Conservation (phyloP, 1,140 invertebrate species). For the Phymastichus coffea region DNA sequence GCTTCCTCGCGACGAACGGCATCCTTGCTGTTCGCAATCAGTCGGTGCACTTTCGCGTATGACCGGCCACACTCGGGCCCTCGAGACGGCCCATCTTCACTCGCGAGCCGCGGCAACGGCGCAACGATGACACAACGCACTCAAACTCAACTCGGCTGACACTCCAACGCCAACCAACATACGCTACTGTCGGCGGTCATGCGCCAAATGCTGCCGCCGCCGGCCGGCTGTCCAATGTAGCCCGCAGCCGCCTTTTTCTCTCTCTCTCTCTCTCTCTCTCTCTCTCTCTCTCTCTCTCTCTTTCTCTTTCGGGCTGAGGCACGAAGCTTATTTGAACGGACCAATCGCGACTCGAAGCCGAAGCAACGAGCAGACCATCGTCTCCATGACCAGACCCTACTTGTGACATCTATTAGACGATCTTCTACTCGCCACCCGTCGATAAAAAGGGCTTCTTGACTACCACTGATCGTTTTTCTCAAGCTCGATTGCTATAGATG, state of each 20-base stretch:
- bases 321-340: neutral
- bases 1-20: slow-evolving; percentile 54
- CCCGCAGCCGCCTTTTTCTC: too few relatives aligned
- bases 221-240: slow-evolving; percentile 36
- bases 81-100: neutral
- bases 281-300: too few relatives aligned
- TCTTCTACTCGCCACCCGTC: too few relatives aligned
- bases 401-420: neutral
- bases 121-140: slow-evolving; percentile 3
- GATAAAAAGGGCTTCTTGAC: too few relatives aligned
- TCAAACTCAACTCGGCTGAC: neutral
- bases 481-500: too few relatives aligned
- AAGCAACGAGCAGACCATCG: neutral
- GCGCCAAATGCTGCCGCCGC: slow-evolving; percentile 38
- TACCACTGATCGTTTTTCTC: too few relatives aligned
- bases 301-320: neutral
- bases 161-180: slow-evolving; percentile 15
- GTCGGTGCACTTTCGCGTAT: neutral
- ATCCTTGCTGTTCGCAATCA: slow-evolving; percentile 34
- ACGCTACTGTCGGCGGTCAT: slow-evolving; percentile 32
- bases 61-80: neutral
- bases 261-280: too few relatives aligned
- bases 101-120: neutral
- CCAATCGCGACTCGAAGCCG: neutral
- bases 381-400: neutral